phyloP scores from a whole-genome alignment of 1,140 invertebrate species.

The Drosophila repletoides region DNA sequence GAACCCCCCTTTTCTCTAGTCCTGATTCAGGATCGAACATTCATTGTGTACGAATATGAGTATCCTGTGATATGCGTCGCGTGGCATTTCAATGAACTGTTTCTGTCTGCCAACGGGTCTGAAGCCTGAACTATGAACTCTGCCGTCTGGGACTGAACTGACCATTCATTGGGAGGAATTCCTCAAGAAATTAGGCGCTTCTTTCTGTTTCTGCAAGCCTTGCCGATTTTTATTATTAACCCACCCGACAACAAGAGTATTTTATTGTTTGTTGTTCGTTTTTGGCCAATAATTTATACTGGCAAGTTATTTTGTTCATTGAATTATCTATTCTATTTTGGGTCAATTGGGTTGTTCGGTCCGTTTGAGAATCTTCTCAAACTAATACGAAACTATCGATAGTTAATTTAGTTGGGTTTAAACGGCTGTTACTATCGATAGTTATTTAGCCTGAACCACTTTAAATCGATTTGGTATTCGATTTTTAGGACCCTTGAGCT shows the following conservation, averaged over 20 bases:
- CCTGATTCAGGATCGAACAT: slow-evolving; percentile 33
- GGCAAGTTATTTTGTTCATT: slow-evolving; percentile 46
- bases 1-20: background rate
- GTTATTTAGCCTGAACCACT: no score
- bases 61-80: slow-evolving; percentile 20
- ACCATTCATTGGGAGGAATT: slow-evolving; percentile 14
- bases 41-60: background rate
- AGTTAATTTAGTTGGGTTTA: no score
- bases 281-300: slow-evolving; percentile 57
- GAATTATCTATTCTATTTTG: slow-evolving; percentile 34
- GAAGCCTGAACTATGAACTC: background rate
- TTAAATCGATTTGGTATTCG: no score
- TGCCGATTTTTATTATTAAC: slow-evolving; percentile 65
- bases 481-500: no score
- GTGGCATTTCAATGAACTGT: slow-evolving; percentile 70
- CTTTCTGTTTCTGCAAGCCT: slow-evolving; percentile 69
- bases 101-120: slow-evolving; percentile 11
- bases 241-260: slow-evolving; percentile 52
- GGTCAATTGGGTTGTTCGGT: background rate
- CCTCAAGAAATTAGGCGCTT: slow-evolving; percentile 54
- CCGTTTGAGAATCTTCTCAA: background rate
- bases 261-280: slow-evolving; percentile 63
- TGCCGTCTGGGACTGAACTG: slow-evolving; percentile 3
- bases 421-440: no score
- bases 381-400: no score